phyloP scores from a whole-genome alignment of 2,797 vertebrate genomes.

The Alauda arvensis region DNA sequence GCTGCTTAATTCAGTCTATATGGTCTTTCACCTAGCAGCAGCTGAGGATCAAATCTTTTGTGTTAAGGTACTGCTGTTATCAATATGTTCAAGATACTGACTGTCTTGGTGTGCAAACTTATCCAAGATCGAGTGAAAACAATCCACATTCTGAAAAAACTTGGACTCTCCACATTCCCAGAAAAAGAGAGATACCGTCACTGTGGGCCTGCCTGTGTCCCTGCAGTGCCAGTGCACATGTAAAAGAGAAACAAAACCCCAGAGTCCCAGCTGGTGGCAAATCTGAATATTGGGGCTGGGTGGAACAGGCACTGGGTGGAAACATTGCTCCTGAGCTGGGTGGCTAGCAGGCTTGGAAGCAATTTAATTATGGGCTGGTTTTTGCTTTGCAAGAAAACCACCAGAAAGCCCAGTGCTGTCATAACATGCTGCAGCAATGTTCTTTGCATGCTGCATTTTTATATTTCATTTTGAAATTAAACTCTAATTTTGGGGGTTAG shows the following conservation, averaged over 20 bases:
- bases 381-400: neutral
- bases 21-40: neutral
- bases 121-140: neutral
- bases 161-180: neutral
- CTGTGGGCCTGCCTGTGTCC: neutral
- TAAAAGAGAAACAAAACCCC: neutral
- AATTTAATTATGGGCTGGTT: neutral
- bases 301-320: neutral
- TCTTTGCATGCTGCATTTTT: neutral
- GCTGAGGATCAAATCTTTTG: neutral
- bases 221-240: neutral
- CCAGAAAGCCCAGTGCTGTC: neutral
- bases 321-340: neutral
- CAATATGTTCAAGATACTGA: neutral
- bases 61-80: neutral
- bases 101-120: neutral
- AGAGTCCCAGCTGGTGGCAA: neutral
- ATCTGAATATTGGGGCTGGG: neutral
- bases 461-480: neutral
- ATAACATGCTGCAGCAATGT: rapidly evolving
- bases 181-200: neutral
- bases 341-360: neutral
- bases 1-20: neutral
- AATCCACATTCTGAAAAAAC: neutral
- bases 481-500: neutral